Percentiles rank a stretch among this genome's conserved stretches.
These are phyloP conservation scores for Sarcophaga variegata DNA, from an alignment of 2,888 invertebrate species.

Conservation along the genomic window DNA sequence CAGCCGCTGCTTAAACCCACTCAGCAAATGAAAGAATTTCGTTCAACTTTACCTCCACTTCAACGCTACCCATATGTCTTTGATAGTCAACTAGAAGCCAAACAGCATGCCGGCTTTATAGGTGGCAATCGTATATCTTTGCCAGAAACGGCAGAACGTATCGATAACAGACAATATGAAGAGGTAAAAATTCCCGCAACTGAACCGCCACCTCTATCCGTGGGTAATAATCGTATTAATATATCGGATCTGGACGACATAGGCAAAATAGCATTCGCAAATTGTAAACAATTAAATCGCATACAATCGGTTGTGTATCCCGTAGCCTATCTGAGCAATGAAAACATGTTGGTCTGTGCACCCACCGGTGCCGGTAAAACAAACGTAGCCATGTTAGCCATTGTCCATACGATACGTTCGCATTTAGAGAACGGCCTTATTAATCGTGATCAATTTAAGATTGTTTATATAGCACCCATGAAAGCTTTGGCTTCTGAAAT, in stretches of 20 bases:
- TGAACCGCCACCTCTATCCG: slow-evolving; percentile 83
- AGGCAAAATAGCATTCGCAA: slow-evolving; percentile 94
- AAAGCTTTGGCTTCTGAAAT: slow-evolving; percentile 99
- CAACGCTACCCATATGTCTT: slow-evolving; percentile 91
- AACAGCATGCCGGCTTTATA: slow-evolving; percentile 86
- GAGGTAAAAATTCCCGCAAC: slow-evolving; percentile 92
- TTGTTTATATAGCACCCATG: slow-evolving; percentile 99
- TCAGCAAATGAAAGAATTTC: slow-evolving; percentile 73
- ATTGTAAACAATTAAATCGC: slow-evolving; percentile 92
- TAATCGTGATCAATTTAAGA: slow-evolving; percentile 96
- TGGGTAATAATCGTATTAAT: slow-evolving; percentile 86
- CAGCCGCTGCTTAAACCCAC: slow-evolving; percentile 77
- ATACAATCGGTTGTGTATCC: slow-evolving; percentile 98
- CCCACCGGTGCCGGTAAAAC: slow-evolving; percentile 99
- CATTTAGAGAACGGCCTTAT: slow-evolving; percentile 91
- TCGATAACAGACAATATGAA: slow-evolving; percentile 89
- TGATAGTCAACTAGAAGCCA: slow-evolving; percentile 89
- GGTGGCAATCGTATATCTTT: slow-evolving; percentile 90
- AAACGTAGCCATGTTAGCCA: slow-evolving; percentile 96
- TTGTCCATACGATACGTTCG: slow-evolving; percentile 94
- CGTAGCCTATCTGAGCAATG: slow-evolving; percentile 97
- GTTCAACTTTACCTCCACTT: slow-evolving; percentile 76
- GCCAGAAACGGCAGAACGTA: slow-evolving; percentile 90
- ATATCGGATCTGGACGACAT: slow-evolving; percentile 86
- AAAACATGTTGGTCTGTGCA: slow-evolving; percentile 98